Evolutionary conservation across 2,888 invertebrate genomes (phyloP), one percentile per base, ranked within the genome.

Genomic region (Phalangium opilio): DNA sequence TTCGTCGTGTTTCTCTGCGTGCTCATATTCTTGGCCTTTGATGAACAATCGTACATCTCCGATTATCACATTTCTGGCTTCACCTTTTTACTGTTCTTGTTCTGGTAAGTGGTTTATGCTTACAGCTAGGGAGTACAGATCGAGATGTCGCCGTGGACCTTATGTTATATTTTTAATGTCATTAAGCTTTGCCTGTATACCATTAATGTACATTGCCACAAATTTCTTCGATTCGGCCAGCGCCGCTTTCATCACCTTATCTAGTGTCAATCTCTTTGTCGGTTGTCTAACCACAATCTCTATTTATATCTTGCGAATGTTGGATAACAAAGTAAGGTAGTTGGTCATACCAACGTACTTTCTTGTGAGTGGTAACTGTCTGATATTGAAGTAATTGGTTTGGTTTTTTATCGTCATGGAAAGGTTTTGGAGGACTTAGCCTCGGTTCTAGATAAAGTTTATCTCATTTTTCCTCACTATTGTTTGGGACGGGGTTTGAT

Each of bases 401-500:
- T 27, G 4, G 27, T 27, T 27, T 27, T 27, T 8, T n/a, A n/a
- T n/a, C n/a, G n/a, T n/a, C n/a, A n/a, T n/a, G n/a, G 8, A 1
- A 62, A 78, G 74, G 67, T 70, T 1, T 74, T 79, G 18, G 48
- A 45, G 40, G 48, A 49, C 27, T 54, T 57, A 44, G 54, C 54
- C 19, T 50, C 47, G 36, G 48, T 57, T 44, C 48, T 57, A 41
- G 50, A 54, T 44, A 53, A 54, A 50, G 50, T 81, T 7, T 82
- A 89, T 63, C 67, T 89, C 52, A 60, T 86, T 44, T 76, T 84
- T 49, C 90, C 90, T 0, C 89, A 87, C 64, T 90, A 86, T 66
- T 82, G 81, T 27, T 71, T 91, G 17, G 85, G 82, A 0, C 79
- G 86, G 61, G 86, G 83, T 0, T 67, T 89, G 42, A 72, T 86